phyloP scores from a whole-genome alignment of 2,797 vertebrate genomes.

The Podarcis lilfordi region DNA sequence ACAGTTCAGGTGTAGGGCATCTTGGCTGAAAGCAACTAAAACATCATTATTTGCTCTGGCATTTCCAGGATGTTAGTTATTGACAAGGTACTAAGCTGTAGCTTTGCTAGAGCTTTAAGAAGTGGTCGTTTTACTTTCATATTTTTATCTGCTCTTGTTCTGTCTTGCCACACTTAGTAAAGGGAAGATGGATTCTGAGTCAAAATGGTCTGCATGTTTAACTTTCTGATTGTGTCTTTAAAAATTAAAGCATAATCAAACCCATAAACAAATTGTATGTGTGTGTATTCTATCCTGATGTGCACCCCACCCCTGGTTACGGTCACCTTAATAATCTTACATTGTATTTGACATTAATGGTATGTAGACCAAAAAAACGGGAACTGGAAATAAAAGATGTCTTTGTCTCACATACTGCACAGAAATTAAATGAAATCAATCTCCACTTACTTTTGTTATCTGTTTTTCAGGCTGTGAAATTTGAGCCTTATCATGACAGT shows the following conservation, averaged over 20 bases:
- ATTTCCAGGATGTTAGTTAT: neutral
- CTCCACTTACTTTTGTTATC: constrained; percentile 19
- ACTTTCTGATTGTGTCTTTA: no score
- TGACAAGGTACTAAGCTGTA: neutral
- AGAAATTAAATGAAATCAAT: neutral
- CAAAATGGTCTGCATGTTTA: no score
- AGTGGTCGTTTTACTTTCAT: neutral
- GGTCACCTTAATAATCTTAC: no score
- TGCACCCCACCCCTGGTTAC: no score
- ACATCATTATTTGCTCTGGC: neutral
- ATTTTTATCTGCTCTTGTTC: neutral
- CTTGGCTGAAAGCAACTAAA: neutral
- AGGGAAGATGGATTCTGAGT: no score
- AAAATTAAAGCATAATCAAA: no score
- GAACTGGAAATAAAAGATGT: no score
- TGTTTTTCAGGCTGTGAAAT: constrained; percentile 91
- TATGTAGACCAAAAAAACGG: no score
- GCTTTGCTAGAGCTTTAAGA: neutral
- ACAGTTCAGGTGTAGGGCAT: no score
- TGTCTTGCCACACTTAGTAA: neutral
- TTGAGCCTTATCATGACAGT: constrained; percentile 98
- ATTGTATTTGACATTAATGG: no score
- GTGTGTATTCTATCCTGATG: no score
- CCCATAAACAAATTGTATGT: no score
- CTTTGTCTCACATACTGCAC: neutral